phyloP scores from a whole-genome alignment of 2,888 invertebrate genomes.

The Stictocephala bisonia region DNA sequence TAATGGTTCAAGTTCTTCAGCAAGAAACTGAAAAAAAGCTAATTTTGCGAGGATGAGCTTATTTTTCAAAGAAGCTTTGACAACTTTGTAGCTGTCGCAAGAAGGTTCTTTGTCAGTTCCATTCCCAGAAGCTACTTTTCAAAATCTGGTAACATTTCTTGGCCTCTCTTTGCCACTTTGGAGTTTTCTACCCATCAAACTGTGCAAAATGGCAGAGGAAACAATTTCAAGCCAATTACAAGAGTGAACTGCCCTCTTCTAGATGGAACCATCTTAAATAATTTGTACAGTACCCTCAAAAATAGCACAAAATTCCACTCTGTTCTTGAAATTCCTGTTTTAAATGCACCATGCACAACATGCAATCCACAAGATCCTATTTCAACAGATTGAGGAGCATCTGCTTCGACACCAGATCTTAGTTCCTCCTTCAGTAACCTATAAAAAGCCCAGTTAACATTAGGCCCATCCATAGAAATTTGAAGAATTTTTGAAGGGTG shows the following conservation, averaged over 20 bases:
- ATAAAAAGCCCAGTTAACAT: constrained; percentile 54
- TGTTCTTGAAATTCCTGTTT: constrained; percentile 56
- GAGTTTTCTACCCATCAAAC: constrained; percentile 33
- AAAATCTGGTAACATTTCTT: background rate
- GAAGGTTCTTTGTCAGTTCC: constrained; percentile 10
- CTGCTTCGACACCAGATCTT: constrained; percentile 14
- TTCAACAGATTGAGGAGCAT: constrained; percentile 54
- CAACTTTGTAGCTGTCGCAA: background rate
- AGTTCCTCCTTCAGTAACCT: constrained; percentile 43
- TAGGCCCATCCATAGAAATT: constrained; percentile 56
- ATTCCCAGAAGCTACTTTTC: background rate
- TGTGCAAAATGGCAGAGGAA: constrained; percentile 20
- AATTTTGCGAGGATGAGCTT: constrained; percentile 1
- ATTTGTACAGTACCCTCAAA: constrained; percentile 56
- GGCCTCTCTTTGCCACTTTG: constrained; percentile 7
- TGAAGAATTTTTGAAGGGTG: constrained; percentile 52
- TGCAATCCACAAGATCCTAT: constrained; percentile 61
- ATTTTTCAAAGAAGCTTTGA: background rate
- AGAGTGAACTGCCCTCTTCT: constrained; percentile 18
- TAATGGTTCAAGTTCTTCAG: background rate
- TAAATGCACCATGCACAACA: constrained; percentile 60
- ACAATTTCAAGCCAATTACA: background rate
- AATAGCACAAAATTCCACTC: constrained; percentile 56
- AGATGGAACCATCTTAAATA: constrained; percentile 29
- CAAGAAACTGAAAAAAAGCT: constrained; percentile 5